Base-by-base conservation (phyloP, 2,888 invertebrate genomes). In the Ormyrus thymus region DNA sequence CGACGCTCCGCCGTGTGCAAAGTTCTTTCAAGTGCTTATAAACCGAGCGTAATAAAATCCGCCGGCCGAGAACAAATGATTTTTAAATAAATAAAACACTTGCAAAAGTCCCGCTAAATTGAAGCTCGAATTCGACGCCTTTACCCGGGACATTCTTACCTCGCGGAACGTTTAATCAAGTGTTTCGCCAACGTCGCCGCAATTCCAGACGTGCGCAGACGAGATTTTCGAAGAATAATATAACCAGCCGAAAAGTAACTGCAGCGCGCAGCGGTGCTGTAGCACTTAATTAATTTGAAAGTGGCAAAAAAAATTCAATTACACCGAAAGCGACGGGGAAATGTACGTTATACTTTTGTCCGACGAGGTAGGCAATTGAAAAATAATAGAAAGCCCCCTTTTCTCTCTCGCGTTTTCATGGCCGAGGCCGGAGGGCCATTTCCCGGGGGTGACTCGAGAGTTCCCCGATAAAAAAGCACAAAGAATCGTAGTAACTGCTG, bases 291-390 rank as follows among this genome's bases (percentile, higher is more conserved):
- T 73, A 61, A 70, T 79, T 76, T 77, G 61, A 43, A 73, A 70
- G 29, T 7, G 69, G 55, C 50, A 29, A 29, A 29, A 29, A 70
- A 74, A 75, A 68, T 74, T 86, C 88, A 89, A 89, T 89, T 88
- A 88, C 88, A 87, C 85, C 29, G 29, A 29, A 2, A 29, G 29
- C 1, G 29, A 29, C 84, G 84, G 81, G 84, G 85, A 86, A 66
- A 70, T 86, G n/a, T n/a, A 86, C 84, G 82, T 82, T 85, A 86
- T 86, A 86, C 85, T 85, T 83, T 84, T 84, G 84, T 86, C 84
- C 85, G 86, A 86, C 82, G 84, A 84, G 83, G 84, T 83, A 84
- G 84, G 86, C 88, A 87, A 89, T 89, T 87, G 88, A 89, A 89
- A 89, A 89, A 89, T 89, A 89, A 89, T 89, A 87, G 87, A 88